A percentile compares a stretch with the other conserved stretches of the same genome.
These are phyloP conservation scores for Thunnus thynnus DNA, from an alignment of 2,113 vertebrate genomes.

Conservation along the genomic window DNA sequence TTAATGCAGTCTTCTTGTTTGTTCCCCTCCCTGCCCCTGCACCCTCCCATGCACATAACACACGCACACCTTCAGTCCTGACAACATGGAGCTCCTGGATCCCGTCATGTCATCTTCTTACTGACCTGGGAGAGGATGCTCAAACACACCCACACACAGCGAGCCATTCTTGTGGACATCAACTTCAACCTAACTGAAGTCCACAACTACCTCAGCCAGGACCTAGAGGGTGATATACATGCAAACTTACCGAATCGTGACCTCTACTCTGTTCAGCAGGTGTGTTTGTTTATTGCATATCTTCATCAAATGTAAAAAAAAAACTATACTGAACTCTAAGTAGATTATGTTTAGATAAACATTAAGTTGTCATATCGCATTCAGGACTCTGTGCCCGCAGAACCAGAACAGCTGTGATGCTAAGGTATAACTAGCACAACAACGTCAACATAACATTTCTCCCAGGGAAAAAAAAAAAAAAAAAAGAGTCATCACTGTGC, in stretches of 20 bases:
- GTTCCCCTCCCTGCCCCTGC: conserved; percentile 81
- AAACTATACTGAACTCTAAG: neutral
- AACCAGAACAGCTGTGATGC: conserved; percentile 33
- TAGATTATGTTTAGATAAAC: neutral
- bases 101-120: conserved; percentile 46
- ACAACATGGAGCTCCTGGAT: conserved; percentile 49
- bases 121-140: conserved; percentile 44
- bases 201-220: conserved; percentile 83
- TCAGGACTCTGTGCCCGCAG: neutral
- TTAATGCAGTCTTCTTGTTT: conserved; percentile 86
- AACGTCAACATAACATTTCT: conserved; percentile 66
- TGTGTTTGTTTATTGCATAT: neutral
- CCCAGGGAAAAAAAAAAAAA: conserved; percentile 33
- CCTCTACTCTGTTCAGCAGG: neutral
- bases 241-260: neutral
- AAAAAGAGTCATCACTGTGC: conserved; percentile 61
- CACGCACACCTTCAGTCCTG: conserved; percentile 66
- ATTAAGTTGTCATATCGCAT: neutral
- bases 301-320: neutral
- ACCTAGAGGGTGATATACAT: conserved; percentile 83
- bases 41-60: conserved; percentile 80
- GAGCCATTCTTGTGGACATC: conserved; percentile 56
- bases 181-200: conserved; percentile 89
- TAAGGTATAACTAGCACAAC: conserved; percentile 43
- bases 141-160: conserved; percentile 30